Base-by-base conservation (phyloP, 2,888 invertebrate species). In the Beris chalybata region DNA sequence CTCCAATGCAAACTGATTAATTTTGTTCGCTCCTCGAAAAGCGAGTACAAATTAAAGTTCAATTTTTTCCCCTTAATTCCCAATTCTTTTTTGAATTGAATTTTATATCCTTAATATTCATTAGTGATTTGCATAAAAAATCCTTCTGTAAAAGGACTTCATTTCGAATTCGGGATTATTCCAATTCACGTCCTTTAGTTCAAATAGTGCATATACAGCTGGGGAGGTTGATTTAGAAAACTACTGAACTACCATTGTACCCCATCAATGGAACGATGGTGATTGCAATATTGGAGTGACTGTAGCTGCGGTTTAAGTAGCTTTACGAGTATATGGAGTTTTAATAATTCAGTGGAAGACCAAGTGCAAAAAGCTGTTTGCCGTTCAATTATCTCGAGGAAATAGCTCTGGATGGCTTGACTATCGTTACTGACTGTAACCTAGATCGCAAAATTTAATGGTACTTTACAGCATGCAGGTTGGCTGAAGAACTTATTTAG, bases 71-170 rank as follows among this genome's bases (percentile, higher is more conserved):
- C 44, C 44, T 12, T 44, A 22, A 22, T 22, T 22, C 22, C 22
- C 47, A 47, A 47, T 47, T 15, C 15, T 29, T 15, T 29, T 11
- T 15, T 6, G 52, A 52, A 15, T 52, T 13, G 52, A 52, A 52
- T 52, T 52, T 52, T 52, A 52, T 52, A 52, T 52, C 52, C 52
- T 52, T 29, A 13, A 52, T 52, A 29, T 52, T 52, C 52, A 22
- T 29, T 29, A 22, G 52, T 52, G 29, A 52, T 52, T 52, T 52
- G 52, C 52, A 52, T 52, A 52, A 52, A 52, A 15, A 52, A 52
- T 52, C 15, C 29, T 22, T 15, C 52, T 13, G 15, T 11, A 15
- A 15, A 15, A 52, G 11, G 15, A 11, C 52, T 52, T 52, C 22
- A 15, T 29, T 52, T 22, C 4, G 52, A 6, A 22, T 15, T 22